Evolutionary conservation across 2,113 vertebrate species (phyloP).

Genomic region (Sminthopsis crassicaudata): DNA sequence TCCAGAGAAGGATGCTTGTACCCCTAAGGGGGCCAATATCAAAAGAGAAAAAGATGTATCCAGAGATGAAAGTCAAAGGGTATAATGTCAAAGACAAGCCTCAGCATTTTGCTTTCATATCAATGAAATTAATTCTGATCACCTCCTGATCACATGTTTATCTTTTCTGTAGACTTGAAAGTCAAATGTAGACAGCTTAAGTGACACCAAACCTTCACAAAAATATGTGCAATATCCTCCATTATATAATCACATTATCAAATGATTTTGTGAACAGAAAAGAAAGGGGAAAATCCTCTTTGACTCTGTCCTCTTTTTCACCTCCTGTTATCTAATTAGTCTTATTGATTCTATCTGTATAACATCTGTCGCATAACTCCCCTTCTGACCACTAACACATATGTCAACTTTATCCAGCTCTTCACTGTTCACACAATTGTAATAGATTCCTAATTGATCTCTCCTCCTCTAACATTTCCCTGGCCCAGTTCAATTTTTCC

Average conservation of each 20-base stretch:
- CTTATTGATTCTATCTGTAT: background rate
- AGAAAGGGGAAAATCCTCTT: background rate
- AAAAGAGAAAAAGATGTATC: background rate
- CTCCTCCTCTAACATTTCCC: background rate
- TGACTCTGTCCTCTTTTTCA: background rate
- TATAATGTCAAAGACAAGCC: background rate
- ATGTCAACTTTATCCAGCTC: background rate
- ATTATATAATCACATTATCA: background rate
- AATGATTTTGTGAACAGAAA: background rate
- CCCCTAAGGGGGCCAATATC: background rate
- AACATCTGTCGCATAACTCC: background rate
- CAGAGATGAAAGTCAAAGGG: background rate
- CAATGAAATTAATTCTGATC: background rate
- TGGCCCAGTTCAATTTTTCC: background rate
- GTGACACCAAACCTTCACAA: background rate
- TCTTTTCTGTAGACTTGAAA: background rate
- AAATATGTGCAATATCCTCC: background rate
- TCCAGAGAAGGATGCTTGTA: background rate
- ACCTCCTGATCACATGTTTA: background rate
- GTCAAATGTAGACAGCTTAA: background rate
- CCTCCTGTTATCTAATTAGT: background rate
- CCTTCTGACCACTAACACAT: background rate
- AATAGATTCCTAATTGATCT: background rate
- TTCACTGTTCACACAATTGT: background rate
- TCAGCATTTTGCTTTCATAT: background rate